A percentile compares a stretch with the other conserved stretches of the same genome.
phyloP scores from a whole-genome alignment of 1,140 invertebrate species.

The Saccostrea glomerata region DNA sequence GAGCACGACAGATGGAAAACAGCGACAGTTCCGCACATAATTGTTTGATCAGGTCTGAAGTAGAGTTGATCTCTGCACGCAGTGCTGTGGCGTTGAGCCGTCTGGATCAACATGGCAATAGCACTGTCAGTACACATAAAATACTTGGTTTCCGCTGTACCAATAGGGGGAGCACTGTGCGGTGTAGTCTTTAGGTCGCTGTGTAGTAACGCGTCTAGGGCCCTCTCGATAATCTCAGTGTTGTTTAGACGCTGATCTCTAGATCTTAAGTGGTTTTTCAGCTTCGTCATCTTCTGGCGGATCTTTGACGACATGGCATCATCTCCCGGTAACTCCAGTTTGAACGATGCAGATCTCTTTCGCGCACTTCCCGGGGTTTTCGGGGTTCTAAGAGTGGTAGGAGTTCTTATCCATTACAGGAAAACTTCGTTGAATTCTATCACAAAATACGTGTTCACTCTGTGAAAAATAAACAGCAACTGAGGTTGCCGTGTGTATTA shows the following conservation, averaged over 20 bases:
- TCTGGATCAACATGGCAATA: not conserved
- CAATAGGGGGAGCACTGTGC: not conserved
- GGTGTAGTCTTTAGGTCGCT: not conserved
- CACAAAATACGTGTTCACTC: no score
- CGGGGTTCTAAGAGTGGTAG: not conserved
- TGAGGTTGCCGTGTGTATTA: no score
- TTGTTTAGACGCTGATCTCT: not conserved
- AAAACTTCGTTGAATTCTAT: no score
- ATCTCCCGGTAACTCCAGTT: not conserved
- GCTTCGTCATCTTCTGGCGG: not conserved
- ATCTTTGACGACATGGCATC: not conserved
- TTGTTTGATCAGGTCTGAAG: not conserved
- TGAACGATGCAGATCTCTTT: not conserved
- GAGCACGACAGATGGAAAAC: not conserved
- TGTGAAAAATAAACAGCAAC: no score
- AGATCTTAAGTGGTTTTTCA: not conserved
- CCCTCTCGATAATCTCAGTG: not conserved
- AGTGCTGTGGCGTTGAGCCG: not conserved
- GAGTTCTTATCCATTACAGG: no score
- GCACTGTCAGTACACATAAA: not conserved
- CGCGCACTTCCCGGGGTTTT: not conserved
- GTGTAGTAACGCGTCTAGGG: not conserved
- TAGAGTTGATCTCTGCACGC: not conserved
- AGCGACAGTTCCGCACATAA: conserved; percentile 3
- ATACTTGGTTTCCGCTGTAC: not conserved